These are phyloP conservation scores for Diarsia dahlii DNA, from an alignment of 2,888 invertebrate species.

Conservation along the genomic window DNA sequence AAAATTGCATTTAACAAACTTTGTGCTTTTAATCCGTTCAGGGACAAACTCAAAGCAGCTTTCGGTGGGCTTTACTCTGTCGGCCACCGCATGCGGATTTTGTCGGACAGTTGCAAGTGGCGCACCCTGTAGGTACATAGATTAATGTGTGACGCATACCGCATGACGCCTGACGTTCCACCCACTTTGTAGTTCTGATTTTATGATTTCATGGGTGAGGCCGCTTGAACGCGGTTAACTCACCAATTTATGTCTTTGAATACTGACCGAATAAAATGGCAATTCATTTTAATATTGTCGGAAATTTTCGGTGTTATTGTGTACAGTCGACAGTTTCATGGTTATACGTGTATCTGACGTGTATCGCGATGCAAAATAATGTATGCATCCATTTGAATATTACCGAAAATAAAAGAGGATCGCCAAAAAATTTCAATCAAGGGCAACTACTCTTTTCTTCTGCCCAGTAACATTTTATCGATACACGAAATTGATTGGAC, in stretches of 20 bases:
- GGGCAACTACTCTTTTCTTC: constrained; percentile 31
- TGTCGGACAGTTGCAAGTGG: constrained; percentile 74
- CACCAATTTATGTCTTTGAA: constrained; percentile 69
- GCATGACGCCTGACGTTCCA: constrained; percentile 70
- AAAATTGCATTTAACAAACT: constrained; percentile 80
- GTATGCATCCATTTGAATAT: constrained; percentile 35
- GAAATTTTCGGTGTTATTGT: constrained; percentile 33
- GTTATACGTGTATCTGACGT: constrained; percentile 14
- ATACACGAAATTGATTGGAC: constrained; percentile 55
- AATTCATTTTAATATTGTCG: constrained; percentile 55
- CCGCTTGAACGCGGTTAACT: constrained; percentile 67
- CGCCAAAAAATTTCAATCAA: constrained; percentile 28
- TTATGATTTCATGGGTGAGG: constrained; percentile 70
- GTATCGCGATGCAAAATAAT: constrained; percentile 13
- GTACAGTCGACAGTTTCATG: constrained; percentile 22
- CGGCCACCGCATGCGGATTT: constrained; percentile 82
- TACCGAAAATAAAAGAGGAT: constrained; percentile 21
- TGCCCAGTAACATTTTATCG: constrained; percentile 40
- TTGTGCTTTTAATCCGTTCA: constrained; percentile 83
- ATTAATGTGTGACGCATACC: constrained; percentile 81
- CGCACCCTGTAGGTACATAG: constrained; percentile 77
- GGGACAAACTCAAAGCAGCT: constrained; percentile 86
- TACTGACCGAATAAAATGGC: constrained; percentile 56
- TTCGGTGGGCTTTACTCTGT: constrained; percentile 83
- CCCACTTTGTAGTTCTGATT: constrained; percentile 73